Evolutionary conservation across 2,113 vertebrate genomes (phyloP).

Genomic region (Clarias magur): DNA sequence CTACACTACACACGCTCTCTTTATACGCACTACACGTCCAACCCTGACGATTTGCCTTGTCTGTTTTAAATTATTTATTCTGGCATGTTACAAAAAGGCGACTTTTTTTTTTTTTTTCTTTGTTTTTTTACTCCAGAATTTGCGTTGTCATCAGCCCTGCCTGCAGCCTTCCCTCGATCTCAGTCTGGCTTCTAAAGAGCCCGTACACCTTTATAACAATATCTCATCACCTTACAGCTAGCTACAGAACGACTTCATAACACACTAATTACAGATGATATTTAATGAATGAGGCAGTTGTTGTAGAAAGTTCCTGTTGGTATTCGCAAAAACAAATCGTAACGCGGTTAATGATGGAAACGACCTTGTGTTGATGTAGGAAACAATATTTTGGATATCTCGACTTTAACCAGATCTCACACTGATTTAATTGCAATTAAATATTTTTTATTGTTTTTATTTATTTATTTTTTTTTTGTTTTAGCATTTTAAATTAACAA

Average conservation of each 20-base stretch:
- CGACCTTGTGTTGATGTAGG: background rate
- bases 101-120: constrained; percentile 37
- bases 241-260: background rate
- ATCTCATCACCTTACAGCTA: background rate
- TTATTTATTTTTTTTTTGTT: background rate
- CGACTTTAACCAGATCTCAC: background rate
- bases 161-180: constrained; percentile 35
- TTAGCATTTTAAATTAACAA: background rate
- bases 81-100: constrained; percentile 75
- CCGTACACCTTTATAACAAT: background rate
- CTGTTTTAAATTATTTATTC: constrained; percentile 79
- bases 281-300: background rate
- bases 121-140: background rate
- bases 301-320: background rate
- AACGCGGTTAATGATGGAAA: background rate
- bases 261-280: background rate
- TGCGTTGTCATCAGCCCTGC: background rate
- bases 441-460: no score
- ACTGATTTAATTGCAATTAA: background rate
- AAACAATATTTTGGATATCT: background rate
- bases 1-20: background rate
- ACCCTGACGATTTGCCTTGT: background rate
- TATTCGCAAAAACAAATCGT: background rate
- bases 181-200: background rate
- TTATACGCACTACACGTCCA: background rate